A percentile compares a stretch with the other conserved stretches of the same genome.
Evolutionary conservation across 2,113 vertebrate species (phyloP).

Genomic region (Cyprinodon variegatus): DNA sequence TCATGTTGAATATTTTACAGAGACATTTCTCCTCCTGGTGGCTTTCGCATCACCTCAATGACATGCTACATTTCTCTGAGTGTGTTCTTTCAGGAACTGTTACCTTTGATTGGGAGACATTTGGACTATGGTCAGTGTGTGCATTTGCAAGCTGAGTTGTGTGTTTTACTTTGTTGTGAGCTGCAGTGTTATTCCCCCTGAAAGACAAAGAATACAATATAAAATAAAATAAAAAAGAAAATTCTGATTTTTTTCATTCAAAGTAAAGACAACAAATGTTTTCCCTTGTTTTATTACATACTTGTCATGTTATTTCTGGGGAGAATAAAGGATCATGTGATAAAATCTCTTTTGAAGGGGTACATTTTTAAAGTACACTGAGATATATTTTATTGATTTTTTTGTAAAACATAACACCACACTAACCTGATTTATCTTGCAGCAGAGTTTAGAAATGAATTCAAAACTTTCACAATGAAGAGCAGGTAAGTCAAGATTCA

Average conservation of each 20-base stretch:
- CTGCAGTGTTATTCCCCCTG: slow-evolving; percentile 40
- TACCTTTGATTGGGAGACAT: slow-evolving; percentile 46
- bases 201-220: slow-evolving; percentile 49
- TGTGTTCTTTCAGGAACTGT: slow-evolving; percentile 50
- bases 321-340: neutral
- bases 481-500: neutral
- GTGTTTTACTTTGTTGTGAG: slow-evolving; percentile 59
- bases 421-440: neutral
- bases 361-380: neutral
- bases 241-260: slow-evolving; percentile 38
- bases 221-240: slow-evolving; percentile 46
- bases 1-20: slow-evolving; percentile 30
- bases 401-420: neutral
- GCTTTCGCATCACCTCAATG: slow-evolving; percentile 27
- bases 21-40: slow-evolving; percentile 20
- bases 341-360: neutral
- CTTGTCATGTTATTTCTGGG: neutral
- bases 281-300: slow-evolving; percentile 5
- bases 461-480: neutral
- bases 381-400: neutral
- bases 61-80: slow-evolving; percentile 46
- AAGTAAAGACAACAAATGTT: slow-evolving; percentile 6
- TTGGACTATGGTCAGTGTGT: slow-evolving; percentile 62
- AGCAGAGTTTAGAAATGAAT: neutral
- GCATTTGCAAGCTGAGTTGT: slow-evolving; percentile 63